These are phyloP conservation scores for Mirounga angustirostris DNA, from an alignment of 2,113 vertebrate genomes.

Conservation along the genomic window DNA sequence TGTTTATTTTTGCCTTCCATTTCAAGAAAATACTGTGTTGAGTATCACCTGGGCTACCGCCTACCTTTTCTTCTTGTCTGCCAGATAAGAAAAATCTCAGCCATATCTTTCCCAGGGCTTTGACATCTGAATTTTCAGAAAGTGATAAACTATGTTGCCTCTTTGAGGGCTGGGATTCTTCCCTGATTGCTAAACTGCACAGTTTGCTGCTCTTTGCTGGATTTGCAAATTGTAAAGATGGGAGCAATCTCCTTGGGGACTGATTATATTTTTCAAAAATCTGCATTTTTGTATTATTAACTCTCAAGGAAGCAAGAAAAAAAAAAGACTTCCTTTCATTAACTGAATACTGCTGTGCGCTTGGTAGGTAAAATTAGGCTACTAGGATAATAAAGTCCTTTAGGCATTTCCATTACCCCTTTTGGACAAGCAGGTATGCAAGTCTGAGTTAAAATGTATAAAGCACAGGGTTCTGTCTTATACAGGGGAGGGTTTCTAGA, in stretches of 20 bases:
- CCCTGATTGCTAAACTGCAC: slow-evolving; percentile 43
- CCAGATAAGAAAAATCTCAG: background rate
- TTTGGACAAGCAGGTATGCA: background rate
- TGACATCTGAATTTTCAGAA: slow-evolving; percentile 42
- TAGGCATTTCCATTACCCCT: background rate
- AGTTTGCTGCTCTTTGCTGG: slow-evolving; percentile 66
- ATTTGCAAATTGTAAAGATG: slow-evolving; percentile 64
- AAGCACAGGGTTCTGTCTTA: background rate
- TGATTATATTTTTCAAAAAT: slow-evolving; percentile 70
- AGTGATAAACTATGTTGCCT: background rate
- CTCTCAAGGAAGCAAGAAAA: background rate
- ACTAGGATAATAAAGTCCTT: slow-evolving; percentile 16
- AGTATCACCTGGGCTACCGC: background rate
- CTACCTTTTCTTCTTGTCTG: background rate
- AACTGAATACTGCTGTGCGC: background rate
- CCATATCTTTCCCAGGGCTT: background rate
- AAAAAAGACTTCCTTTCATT: background rate
- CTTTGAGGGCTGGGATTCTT: slow-evolving; percentile 19
- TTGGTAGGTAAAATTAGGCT: slow-evolving; percentile 27
- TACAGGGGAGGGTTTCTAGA: background rate
- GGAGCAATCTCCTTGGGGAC: slow-evolving; percentile 43
- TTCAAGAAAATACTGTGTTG: background rate
- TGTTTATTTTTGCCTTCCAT: background rate
- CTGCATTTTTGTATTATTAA: slow-evolving; percentile 73
- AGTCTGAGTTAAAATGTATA: slow-evolving; percentile 18